Percentiles rank a stretch among this genome's conserved stretches.
phyloP scores from a whole-genome alignment of 2,113 vertebrate genomes.

The Alethe diademata region DNA sequence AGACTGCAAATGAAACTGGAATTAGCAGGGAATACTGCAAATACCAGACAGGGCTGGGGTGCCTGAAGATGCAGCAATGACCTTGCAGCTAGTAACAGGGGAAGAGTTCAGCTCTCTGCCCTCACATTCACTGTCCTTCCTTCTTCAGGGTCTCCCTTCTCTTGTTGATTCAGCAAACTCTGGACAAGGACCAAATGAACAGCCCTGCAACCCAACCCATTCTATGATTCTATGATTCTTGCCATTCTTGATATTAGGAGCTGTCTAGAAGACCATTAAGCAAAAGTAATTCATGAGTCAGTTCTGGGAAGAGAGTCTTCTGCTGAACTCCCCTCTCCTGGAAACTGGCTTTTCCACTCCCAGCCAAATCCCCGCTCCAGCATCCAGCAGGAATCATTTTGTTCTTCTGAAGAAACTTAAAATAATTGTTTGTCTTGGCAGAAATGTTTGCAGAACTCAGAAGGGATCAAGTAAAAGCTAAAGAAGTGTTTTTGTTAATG shows the following conservation, averaged over 20 bases:
- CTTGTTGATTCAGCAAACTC: not conserved
- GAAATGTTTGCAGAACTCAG: not conserved
- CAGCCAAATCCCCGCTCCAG: not conserved
- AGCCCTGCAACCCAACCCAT: not conserved
- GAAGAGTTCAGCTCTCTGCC: not conserved
- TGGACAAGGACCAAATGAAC: not conserved
- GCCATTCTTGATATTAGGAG: not conserved
- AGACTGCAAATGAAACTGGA: slow-evolving; percentile 56
- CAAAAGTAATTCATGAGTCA: not conserved
- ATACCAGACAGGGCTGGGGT: not conserved
- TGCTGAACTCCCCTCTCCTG: not conserved
- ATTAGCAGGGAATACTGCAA: slow-evolving; percentile 55
- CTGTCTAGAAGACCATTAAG: not conserved
- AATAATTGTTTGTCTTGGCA: not conserved
- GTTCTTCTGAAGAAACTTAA: not conserved
- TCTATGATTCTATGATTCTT: not conserved
- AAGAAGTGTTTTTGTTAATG: not conserved
- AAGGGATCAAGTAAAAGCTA: not conserved
- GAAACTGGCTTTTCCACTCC: not conserved
- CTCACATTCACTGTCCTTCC: not conserved
- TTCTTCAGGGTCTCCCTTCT: not conserved
- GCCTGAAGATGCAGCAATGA: slow-evolving; percentile 16
- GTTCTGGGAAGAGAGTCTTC: not conserved
- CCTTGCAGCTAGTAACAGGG: slow-evolving; percentile 30
- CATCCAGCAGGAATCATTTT: not conserved